phyloP scores from a whole-genome alignment of 2,113 vertebrate genomes.

The Percina caprodes region DNA sequence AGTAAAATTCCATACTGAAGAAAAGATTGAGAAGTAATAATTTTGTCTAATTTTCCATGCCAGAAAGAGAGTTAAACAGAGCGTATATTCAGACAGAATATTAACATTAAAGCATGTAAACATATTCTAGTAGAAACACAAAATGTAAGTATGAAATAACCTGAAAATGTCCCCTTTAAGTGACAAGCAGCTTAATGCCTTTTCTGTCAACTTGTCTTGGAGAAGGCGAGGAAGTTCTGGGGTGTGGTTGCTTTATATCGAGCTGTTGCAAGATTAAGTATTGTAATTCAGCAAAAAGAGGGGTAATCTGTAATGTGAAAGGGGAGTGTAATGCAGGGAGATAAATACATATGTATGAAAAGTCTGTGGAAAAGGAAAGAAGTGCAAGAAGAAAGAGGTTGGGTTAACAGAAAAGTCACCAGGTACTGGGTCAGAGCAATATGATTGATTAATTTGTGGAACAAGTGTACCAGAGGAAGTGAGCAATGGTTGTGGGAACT shows the following conservation, averaged over 20 bases:
- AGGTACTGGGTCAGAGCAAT: slow-evolving; percentile 38
- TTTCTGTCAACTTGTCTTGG: not conserved
- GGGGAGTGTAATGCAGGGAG: not conserved
- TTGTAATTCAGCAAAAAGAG: slow-evolving; percentile 59
- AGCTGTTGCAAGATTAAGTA: slow-evolving; percentile 64
- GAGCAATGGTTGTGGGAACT: slow-evolving; percentile 49
- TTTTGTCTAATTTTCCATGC: not conserved
- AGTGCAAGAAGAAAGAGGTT: not conserved
- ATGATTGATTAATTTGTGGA: slow-evolving; percentile 57
- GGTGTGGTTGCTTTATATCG: slow-evolving; percentile 26
- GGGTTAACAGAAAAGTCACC: not conserved
- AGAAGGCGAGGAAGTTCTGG: not conserved
- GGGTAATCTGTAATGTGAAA: slow-evolving; percentile 48
- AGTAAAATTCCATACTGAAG: not conserved
- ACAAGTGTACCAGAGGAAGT: slow-evolving; percentile 34
- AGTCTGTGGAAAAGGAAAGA: not conserved
- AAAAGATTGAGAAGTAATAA: not conserved
- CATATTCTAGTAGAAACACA: too few species aligned
- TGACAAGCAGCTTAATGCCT: slow-evolving; percentile 18
- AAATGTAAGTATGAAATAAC: too few species aligned
- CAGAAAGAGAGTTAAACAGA: not conserved
- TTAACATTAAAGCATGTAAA: too few species aligned
- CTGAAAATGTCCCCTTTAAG: too few species aligned
- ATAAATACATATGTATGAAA: slow-evolving; percentile 26
- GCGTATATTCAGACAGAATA: too few species aligned